A percentile compares a stretch with the other conserved stretches of the same genome.
Conservation (phyloP, 2,797 vertebrate genomes). For the Aselliscus stoliczkanus region DNA sequence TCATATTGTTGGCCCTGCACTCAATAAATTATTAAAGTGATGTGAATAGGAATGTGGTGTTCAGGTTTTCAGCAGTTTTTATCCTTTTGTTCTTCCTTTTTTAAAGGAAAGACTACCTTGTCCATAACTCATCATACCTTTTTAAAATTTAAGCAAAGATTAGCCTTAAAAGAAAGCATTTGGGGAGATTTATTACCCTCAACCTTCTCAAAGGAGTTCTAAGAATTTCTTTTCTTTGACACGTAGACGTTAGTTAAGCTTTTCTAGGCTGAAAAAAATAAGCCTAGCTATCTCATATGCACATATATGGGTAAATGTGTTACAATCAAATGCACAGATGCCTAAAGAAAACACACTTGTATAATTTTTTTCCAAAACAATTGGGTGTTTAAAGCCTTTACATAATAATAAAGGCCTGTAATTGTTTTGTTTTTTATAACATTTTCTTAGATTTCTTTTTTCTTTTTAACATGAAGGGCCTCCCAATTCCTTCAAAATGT, state of each 20-base stretch:
- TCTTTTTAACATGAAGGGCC: not conserved
- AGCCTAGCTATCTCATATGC: constrained; percentile 55
- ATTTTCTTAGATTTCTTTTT: not conserved
- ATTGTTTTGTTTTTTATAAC: not conserved
- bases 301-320: constrained; percentile 34
- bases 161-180: constrained; percentile 57
- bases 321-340: not conserved
- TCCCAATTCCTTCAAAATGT: not conserved
- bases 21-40: constrained; percentile 83
- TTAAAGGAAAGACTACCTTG: constrained; percentile 27
- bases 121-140: constrained; percentile 43
- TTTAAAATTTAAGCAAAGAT: constrained; percentile 58
- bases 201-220: not conserved
- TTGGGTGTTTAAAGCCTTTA: not conserved
- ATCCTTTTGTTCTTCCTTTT: constrained; percentile 54
- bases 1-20: constrained; percentile 81
- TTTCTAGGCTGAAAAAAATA: constrained; percentile 60
- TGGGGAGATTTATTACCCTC: not conserved
- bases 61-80: constrained; percentile 74
- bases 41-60: constrained; percentile 76
- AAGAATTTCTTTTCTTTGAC: constrained; percentile 24
- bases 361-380: not conserved
- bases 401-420: not conserved
- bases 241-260: constrained; percentile 29
- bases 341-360: not conserved